Base-by-base conservation (phyloP, 2,113 vertebrate genomes). In the Apistogramma diplotaenia region DNA sequence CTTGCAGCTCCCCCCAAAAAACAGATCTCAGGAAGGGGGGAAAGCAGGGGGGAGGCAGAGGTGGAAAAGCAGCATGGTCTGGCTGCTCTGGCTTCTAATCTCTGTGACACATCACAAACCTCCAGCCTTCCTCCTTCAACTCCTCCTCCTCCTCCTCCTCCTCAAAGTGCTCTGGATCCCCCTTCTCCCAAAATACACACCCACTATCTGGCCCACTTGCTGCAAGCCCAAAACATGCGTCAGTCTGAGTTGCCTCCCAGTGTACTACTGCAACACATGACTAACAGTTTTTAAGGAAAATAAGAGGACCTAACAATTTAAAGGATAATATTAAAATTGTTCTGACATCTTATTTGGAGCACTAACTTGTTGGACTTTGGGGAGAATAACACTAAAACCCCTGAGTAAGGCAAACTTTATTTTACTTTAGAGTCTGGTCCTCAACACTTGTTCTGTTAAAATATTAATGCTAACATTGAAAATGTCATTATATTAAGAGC, bases 41-140 rank as follows among this genome's bases (percentile, higher is more conserved):
- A 74, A 73, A 15, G 54, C 8, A 62, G 53, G 54, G 54, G n/a
- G 43, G 60, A 35, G 84, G 80, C 55, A 74, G 87, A 56, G 79
- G 61, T 58, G 85, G 81, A 80, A 87, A 85, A 85, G 57, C 55
- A 80, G 78, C 65, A 40, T 79, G 84, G 85, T 81, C 85, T 85
- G 84, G 77, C 78, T 74, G 62, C 56, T 79, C 82, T 61, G 70
- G 77, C 73, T 46, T 81, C 56, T 43, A 85, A 85, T 85, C 76
- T 83, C 72, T 62, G 43, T 87, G 86, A 90, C 86, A 87, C 92
- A 91, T 92, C 87, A 86, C 82, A 83, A 25, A 82, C 82, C 76
- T 82, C 53, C 65, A 79, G 77, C 65, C 67, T 58, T 67, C 65
- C n/a, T 78, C 37, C 54, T 49, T 65, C 15, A 55, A n/a, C 6